Evolutionary conservation across 2,888 invertebrate species (phyloP).

Genomic region (Nephrotoma appendiculata): DNA sequence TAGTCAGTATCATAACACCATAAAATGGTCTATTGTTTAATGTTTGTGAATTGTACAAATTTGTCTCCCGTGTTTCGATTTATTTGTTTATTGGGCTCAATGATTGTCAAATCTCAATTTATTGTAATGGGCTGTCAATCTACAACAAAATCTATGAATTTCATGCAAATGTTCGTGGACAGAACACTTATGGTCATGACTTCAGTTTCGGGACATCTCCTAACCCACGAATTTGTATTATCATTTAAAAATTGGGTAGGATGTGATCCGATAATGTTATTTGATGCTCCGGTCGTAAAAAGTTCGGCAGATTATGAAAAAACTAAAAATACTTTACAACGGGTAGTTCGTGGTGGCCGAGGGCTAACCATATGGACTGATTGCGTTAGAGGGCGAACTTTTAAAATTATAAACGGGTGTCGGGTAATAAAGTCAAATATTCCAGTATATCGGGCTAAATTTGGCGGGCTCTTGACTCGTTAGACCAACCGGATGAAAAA

Average conservation of each 20-base stretch:
- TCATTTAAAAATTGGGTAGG: slow-evolving; percentile 65
- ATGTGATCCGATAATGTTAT: slow-evolving; percentile 68
- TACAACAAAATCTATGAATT: slow-evolving; percentile 97
- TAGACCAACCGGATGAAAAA: slow-evolving; percentile 65
- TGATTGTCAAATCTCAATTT: no score
- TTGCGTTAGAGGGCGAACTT: slow-evolving; percentile 93
- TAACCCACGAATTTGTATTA: slow-evolving; percentile 64
- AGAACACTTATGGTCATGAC: slow-evolving; percentile 88
- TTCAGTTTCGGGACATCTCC: slow-evolving; percentile 91
- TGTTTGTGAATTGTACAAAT: no score
- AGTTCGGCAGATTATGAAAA: slow-evolving; percentile 48
- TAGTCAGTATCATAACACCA: no score
- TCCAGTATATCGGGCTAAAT: slow-evolving; percentile 66
- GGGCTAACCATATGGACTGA: slow-evolving; percentile 97
- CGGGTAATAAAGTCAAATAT: slow-evolving; percentile 58
- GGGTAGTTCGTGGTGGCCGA: slow-evolving; percentile 49
- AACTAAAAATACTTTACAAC: slow-evolving; percentile 51
- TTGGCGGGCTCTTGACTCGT: slow-evolving; percentile 66
- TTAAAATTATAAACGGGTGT: slow-evolving; percentile 89
- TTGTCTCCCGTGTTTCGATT: no score
- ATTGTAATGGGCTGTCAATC: slow-evolving; percentile 55
- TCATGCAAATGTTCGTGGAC: slow-evolving; percentile 56
- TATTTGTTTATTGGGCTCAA: no score
- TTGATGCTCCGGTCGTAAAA: slow-evolving; percentile 77
- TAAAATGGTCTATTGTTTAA: no score